phyloP scores from a whole-genome alignment of 1,140 invertebrate species.

The Drosophila miranda region DNA sequence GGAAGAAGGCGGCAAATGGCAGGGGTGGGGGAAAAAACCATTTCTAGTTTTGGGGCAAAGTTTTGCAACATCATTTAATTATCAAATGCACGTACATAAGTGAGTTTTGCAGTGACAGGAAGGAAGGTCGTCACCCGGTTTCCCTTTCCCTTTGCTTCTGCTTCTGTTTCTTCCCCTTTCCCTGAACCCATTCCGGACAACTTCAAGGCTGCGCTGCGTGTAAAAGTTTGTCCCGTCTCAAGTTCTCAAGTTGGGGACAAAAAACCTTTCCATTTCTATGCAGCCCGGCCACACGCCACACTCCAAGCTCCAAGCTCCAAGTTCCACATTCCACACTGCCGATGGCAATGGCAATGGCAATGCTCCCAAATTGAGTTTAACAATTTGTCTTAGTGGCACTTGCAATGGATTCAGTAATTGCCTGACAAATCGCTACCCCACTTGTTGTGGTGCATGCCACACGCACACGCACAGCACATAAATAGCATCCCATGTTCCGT shows the following conservation, averaged over 20 bases:
- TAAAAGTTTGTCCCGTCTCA: constrained; percentile 23
- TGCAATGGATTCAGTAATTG: constrained; percentile 48
- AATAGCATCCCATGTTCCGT: not conserved
- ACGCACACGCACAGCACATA: constrained; percentile 2
- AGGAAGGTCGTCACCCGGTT: constrained; percentile 23
- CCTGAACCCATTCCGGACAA: not conserved
- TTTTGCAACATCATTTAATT: constrained; percentile 54
- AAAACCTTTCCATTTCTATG: constrained; percentile 41
- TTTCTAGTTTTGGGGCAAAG: constrained; percentile 20
- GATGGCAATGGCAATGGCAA: too few relatives aligned
- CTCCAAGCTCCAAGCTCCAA: constrained; percentile 26
- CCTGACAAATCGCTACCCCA: constrained; percentile 44
- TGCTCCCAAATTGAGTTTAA: constrained; percentile 46
- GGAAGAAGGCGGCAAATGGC: too few relatives aligned
- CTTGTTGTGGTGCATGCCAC: constrained; percentile 29
- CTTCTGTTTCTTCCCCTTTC: too few relatives aligned
- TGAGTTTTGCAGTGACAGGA: constrained; percentile 45
- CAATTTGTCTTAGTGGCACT: constrained; percentile 53
- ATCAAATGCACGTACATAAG: constrained; percentile 52
- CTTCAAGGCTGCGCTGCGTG: constrained; percentile 17
- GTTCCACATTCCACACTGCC: too few relatives aligned
- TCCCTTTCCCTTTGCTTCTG: not conserved
- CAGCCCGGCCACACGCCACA: constrained; percentile 19
- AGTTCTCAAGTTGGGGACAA: constrained; percentile 13
- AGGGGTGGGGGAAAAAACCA: not conserved